Evolutionary conservation across 2,797 vertebrate species (phyloP), one percentile per base, ranked within the genome.

Genomic region (Siniperca scherzeri): DNA sequence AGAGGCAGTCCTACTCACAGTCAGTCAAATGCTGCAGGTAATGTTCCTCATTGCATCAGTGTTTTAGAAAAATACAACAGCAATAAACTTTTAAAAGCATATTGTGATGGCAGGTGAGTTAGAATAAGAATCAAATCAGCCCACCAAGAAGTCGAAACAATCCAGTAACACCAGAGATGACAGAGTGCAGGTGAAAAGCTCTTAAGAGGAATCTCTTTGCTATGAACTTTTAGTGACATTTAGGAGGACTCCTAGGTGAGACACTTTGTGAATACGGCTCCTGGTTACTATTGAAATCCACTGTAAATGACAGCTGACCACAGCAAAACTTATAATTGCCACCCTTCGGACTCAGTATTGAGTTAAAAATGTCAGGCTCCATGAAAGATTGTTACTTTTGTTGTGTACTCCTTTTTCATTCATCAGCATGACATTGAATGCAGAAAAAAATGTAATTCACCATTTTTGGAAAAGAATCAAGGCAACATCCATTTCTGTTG

Each of bases 401-500:
- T 60, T 36, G 16, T 77, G 6, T 56, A 0, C 48, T 61, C 7
- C 7, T 21, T 74, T 80, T 70, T 52, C 7, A 85, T 66, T 72
- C 16, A 14, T 68, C 25, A 13, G 12, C 14, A 17, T 78, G 25
- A 59, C 48, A 81, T 5, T 67, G 22, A 70, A 64, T 74, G 19
- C 22, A 44, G 13, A 16, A 74, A n/a, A 22, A n/a, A 66, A 72
- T 46, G 22, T 71, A 12, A 61, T 55, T 77, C 16, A 48, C 9
- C 4, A 36, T 60, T 64, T 68, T 74, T 61, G 53, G 21, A 44
- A 44, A 48, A 25, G 17, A 64, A 33, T 56, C 52, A 12, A 66
- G 46, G 10, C 21, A n/a, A 62, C 19, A 48, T 52, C 3, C 44
- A 52, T 71, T 84, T 82, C 77, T 84, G 65, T 80, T 74, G 53